phyloP scores from a whole-genome alignment of 2,113 vertebrate species.

The Callaeas wilsoni region DNA sequence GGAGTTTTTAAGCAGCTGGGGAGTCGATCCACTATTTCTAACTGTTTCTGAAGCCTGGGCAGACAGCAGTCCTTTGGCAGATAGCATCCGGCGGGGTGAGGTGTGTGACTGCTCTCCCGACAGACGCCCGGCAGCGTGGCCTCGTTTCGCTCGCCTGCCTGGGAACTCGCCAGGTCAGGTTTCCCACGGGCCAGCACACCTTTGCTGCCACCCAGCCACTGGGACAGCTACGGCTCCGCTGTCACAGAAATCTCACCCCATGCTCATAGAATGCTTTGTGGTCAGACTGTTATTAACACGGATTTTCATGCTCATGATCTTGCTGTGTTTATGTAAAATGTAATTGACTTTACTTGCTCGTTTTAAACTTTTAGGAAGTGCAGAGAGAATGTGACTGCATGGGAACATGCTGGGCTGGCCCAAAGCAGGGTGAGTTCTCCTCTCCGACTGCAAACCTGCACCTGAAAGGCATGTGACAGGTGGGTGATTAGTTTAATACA shows the following conservation, averaged over 20 bases:
- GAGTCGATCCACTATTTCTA: background rate
- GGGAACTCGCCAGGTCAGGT: constrained; percentile 16
- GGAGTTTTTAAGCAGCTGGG: background rate
- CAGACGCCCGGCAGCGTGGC: background rate
- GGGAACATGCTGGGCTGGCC: background rate
- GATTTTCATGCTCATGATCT: background rate
- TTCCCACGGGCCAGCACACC: constrained; percentile 54
- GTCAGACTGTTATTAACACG: background rate
- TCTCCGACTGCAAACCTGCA: background rate
- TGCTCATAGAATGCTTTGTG: background rate
- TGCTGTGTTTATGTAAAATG: background rate
- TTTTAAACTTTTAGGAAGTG: background rate
- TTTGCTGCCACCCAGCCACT: background rate
- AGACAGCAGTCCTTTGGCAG: background rate
- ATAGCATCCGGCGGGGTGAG: background rate
- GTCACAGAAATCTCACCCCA: background rate
- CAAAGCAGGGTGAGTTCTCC: background rate
- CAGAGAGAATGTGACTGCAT: background rate
- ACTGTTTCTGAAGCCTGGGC: background rate
- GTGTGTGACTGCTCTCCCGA: background rate
- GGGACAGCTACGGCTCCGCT: background rate
- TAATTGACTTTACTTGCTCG: background rate
- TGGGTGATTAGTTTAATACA: background rate
- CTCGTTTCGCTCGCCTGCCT: background rate
- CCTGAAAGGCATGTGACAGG: background rate